These are phyloP conservation scores for Ceratina calcarata DNA, from an alignment of 1,140 invertebrate species.

Conservation along the genomic window DNA sequence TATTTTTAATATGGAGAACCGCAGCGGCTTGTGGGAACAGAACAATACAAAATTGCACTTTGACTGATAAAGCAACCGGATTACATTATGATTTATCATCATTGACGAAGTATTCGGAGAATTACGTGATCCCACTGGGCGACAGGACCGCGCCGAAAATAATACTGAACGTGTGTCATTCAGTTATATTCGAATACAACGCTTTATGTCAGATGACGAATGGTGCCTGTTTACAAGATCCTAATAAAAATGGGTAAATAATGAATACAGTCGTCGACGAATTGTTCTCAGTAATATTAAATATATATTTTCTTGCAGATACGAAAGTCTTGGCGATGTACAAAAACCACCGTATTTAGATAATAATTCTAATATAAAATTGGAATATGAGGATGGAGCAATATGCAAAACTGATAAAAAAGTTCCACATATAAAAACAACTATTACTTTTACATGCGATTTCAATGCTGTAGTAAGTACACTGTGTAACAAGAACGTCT, in stretches of 20 bases:
- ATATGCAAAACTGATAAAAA: slow-evolving; percentile 47
- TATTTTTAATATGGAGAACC: slow-evolving; percentile 65
- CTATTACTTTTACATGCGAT: slow-evolving; percentile 74
- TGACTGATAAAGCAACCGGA: slow-evolving; percentile 47
- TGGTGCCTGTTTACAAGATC: slow-evolving; percentile 67
- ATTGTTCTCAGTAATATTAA: not conserved
- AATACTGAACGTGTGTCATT: slow-evolving; percentile 76
- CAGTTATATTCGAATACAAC: slow-evolving; percentile 66
- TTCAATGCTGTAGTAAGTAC: slow-evolving; percentile 65
- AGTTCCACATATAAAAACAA: slow-evolving; percentile 58
- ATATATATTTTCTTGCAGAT: slow-evolving; percentile 51
- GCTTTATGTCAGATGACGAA: slow-evolving; percentile 60
- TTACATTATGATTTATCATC: slow-evolving; percentile 69
- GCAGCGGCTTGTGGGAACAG: slow-evolving; percentile 57
- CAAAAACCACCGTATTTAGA: slow-evolving; percentile 48
- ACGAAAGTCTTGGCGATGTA: slow-evolving; percentile 66
- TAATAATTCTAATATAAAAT: slow-evolving; percentile 55
- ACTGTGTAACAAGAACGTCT: too few relatives aligned
- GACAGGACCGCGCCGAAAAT: slow-evolving; percentile 50
- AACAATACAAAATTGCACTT: slow-evolving; percentile 64
- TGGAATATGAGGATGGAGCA: slow-evolving; percentile 68
- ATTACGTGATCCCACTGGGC: slow-evolving; percentile 68
- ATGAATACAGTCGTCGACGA: not conserved
- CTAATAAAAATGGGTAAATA: slow-evolving; percentile 23
- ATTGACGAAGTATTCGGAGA: slow-evolving; percentile 67